Conservation (phyloP, 2,888 invertebrate species). For the Catocala nupta region DNA sequence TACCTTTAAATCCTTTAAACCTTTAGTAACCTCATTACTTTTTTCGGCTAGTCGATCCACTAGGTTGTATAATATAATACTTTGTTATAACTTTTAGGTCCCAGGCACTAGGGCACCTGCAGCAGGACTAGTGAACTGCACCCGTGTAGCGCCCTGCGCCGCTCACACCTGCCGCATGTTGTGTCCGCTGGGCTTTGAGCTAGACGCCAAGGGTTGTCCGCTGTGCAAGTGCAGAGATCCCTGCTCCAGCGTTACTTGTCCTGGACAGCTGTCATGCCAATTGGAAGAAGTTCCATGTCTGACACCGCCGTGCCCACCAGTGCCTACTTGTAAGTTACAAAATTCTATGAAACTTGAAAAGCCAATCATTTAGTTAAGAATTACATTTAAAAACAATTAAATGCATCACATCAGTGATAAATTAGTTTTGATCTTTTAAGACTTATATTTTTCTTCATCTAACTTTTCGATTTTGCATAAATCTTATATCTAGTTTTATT, state of each 20-base stretch:
- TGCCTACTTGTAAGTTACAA: constrained; percentile 91
- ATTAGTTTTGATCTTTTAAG: too few relatives aligned
- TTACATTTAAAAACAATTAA: not conserved
- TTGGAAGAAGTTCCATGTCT: constrained; percentile 93
- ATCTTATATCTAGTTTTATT: too few relatives aligned
- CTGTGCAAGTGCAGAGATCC: constrained; percentile 94
- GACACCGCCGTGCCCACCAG: constrained; percentile 93
- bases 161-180: constrained; percentile 95
- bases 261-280: constrained; percentile 92
- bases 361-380: too few relatives aligned
- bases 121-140: constrained; percentile 90
- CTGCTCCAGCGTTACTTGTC: constrained; percentile 92
- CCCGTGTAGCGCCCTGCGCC: constrained; percentile 90
- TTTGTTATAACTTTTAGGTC: constrained; percentile 64
- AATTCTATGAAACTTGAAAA: not conserved
- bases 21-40: too few relatives aligned
- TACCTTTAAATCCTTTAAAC: too few relatives aligned
- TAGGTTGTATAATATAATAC: too few relatives aligned
- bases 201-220: constrained; percentile 90
- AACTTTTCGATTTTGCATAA: too few relatives aligned
- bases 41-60: too few relatives aligned
- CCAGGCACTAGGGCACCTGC: constrained; percentile 91
- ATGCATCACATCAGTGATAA: too few relatives aligned
- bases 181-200: constrained; percentile 94
- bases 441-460: too few relatives aligned